Evolutionary conservation across 2,113 vertebrate species (phyloP), one percentile per base, ranked within the genome.

Genomic region (Anseranas semipalmata): DNA sequence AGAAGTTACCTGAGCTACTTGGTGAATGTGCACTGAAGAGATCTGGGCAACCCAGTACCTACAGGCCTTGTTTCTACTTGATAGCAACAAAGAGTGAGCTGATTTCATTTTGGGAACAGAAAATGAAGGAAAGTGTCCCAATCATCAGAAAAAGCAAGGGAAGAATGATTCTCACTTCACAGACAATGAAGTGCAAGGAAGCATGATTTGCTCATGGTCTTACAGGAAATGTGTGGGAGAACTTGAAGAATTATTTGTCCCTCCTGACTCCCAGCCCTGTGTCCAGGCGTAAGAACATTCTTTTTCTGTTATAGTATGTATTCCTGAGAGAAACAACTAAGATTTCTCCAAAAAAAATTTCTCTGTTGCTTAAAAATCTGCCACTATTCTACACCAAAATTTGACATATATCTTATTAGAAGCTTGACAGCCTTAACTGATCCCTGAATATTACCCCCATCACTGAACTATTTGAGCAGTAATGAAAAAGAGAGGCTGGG

Each of bases 161-260:
- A 91, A 58, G 33, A 65, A n/a, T 2, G 6, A 81, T 60, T 84
- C 30, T 77, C 12, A 27, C 12, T 81, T 22, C 0, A 0, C 33
- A 62, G 74, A 52, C 22, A 75, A n/a, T 39, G 32, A 78, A 32
- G 35, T 66, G 37, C 59, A 66, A 3, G 3, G 45, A 90, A 81
- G 21, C 7, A 20, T 12, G 33, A 75, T 81, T 78, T 81, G 33
- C 48, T 22, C 48, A 71, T 28, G 68, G 16, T 50, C 48, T 50
- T 50, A 82, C 18, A 78, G 70, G 37, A 85, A 90, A 90, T 59
- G 6, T 19, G 16, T 0, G 3, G 30, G 10, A 10, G 10, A 35
- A 63, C 50, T 52, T 65, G 39, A 70, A 15, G 5, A 13, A n/a
- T 35, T 2, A 1, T 80, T 79, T 32, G 12, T 74, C 10, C 25